Percentiles rank a stretch among this genome's conserved stretches.
phyloP scores from a whole-genome alignment of 2,113 vertebrate species.

The Vulpes vulpes region DNA sequence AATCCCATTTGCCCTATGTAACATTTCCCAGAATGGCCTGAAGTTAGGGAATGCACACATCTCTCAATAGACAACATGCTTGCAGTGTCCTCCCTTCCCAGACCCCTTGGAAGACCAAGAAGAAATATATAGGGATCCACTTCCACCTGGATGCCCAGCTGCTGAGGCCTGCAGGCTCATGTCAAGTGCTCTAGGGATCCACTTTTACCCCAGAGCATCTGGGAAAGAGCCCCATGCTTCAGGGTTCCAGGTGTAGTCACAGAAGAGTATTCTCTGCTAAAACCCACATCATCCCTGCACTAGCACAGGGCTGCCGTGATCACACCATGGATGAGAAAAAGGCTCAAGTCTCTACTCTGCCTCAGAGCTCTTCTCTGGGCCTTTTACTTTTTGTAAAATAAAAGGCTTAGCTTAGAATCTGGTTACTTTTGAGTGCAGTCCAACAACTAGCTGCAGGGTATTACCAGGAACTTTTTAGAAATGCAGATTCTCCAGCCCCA shows the following conservation, averaged over 20 bases:
- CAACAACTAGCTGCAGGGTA: background rate
- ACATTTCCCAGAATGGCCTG: background rate
- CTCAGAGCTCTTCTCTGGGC: background rate
- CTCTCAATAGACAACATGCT: background rate
- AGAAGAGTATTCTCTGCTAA: background rate
- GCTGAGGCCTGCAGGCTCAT: background rate
- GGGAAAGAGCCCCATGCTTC: background rate
- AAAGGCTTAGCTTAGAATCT: conserved; percentile 4
- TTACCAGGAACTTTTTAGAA: background rate
- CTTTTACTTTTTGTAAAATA: background rate
- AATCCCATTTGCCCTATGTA: background rate
- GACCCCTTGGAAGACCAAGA: background rate
- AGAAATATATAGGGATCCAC: background rate
- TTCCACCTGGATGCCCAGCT: background rate
- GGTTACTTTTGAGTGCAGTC: background rate
- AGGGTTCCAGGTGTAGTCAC: background rate
- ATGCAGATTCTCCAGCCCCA: background rate
- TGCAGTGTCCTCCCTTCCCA: background rate
- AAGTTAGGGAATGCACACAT: background rate
- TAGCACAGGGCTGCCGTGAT: background rate
- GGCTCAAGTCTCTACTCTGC: background rate
- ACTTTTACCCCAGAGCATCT: background rate
- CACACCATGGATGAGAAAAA: background rate
- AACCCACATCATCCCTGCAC: background rate
- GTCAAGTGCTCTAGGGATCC: background rate